These are phyloP conservation scores for Allophyes oxyacanthae DNA, from an alignment of 2,888 invertebrate species.

Conservation along the genomic window DNA sequence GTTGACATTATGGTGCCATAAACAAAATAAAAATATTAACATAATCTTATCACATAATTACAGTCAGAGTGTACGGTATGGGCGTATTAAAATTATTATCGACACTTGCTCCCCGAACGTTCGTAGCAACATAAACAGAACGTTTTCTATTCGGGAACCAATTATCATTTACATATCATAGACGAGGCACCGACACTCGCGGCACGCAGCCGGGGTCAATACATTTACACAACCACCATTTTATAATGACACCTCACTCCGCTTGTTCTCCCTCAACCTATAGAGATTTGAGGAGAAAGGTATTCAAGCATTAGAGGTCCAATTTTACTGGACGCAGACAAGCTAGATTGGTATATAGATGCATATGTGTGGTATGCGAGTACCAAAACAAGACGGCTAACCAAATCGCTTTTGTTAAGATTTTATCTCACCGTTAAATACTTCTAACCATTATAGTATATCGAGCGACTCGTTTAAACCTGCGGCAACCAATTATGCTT, in stretches of 20 bases:
- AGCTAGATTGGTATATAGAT: conserved; percentile 81
- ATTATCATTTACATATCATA: conserved; percentile 89
- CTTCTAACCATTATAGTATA: conserved; percentile 87
- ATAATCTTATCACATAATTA: conserved; percentile 78
- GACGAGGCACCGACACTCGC: conserved; percentile 84
- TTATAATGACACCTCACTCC: conserved; percentile 66
- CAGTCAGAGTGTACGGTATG: conserved; percentile 70
- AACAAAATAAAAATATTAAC: conserved; percentile 68
- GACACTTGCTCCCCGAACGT: conserved; percentile 76
- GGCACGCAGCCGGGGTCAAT: conserved; percentile 86
- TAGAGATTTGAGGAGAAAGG: conserved; percentile 51
- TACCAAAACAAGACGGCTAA: conserved; percentile 87
- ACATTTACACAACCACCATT: conserved; percentile 81
- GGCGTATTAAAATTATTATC: conserved; percentile 80
- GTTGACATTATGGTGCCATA: conserved; percentile 51
- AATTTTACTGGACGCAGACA: conserved; percentile 64
- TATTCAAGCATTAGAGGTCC: conserved; percentile 66
- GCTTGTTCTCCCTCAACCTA: conserved; percentile 57
- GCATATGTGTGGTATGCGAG: conserved; percentile 83
- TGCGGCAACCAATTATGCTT: conserved; percentile 80
- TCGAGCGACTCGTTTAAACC: conserved; percentile 81
- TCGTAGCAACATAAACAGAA: conserved; percentile 82
- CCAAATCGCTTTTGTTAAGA: conserved; percentile 89
- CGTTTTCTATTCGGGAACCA: conserved; percentile 87
- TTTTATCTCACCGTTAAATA: conserved; percentile 88